phyloP scores from a whole-genome alignment of 2,113 vertebrate genomes.

The Ochotona curzoniae region DNA sequence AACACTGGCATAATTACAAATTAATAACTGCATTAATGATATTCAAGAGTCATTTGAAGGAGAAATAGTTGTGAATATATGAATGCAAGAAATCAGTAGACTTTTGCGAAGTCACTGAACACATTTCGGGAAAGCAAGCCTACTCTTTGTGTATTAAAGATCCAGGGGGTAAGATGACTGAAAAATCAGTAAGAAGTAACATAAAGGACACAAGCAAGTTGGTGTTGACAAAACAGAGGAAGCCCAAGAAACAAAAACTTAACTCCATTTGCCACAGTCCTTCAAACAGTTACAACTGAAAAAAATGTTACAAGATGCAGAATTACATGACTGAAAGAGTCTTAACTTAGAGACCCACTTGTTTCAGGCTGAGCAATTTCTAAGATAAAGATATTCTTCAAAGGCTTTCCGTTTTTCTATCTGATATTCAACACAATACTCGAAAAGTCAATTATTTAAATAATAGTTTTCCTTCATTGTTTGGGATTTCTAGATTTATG shows the following conservation, averaged over 20 bases:
- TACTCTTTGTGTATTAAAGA: not conserved
- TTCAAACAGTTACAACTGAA: not conserved
- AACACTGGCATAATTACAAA: not conserved
- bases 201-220: not conserved
- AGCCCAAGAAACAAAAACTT: not conserved
- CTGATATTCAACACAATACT: not conserved
- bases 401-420: not conserved
- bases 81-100: not conserved
- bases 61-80: not conserved
- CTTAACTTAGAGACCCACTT: not conserved
- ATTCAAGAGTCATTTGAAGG: not conserved
- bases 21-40: not conserved
- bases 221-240: not conserved
- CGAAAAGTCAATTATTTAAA: not conserved
- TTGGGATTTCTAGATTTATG: not conserved
- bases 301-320: not conserved
- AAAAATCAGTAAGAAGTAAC: not conserved
- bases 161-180: not conserved
- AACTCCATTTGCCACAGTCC: not conserved
- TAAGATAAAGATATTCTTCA: conserved; percentile 26
- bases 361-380: not conserved
- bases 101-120: not conserved
- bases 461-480: conserved; percentile 4
- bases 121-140: not conserved
- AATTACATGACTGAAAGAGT: not conserved